Evolutionary conservation across 1,140 invertebrate genomes (phyloP), one percentile per base, ranked within the genome.

Genomic region (Drosophila varians): DNA sequence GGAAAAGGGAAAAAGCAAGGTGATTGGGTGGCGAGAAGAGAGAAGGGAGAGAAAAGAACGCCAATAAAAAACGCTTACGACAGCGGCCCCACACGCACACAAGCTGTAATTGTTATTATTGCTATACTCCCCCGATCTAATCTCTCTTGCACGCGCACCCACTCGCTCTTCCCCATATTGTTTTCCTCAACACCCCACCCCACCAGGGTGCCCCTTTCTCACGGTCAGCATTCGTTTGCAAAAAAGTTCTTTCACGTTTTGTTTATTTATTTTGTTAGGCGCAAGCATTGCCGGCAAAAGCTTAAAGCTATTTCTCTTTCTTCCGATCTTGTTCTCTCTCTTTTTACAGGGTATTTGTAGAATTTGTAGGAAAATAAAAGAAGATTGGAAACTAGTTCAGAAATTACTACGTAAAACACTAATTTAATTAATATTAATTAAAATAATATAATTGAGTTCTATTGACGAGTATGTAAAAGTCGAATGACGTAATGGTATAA

Each of bases 231-330:
- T 53, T 73, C 62, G 62, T 71, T 86, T 70, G 82, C 82, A 51
- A 87, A 86, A 86, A 86, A 86, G 82, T 86, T 86, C 82, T 86
- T 86, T 87, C 82, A 82, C 82, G 80, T 73, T 86, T 86, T 86
- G 80, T 86, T 86, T 86, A 86, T 86, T 86, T 86, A 86, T 86
- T 86, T 84, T 84, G 66, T 84, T 84, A 83, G 74, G 69, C 73
- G 46, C 46, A 28, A 28, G 60, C 76, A 43, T 40, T 53, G 60
- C 49, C 69, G 64, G 38, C 73, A 66, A 69, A 54, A 72, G 69
- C 69, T 72, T 14, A 54, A 72, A 72, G 69, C 69, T n/a, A n/a
- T 72, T 14, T 25, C 40, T 38, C 19, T 31, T 28, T n/a, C 8
- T 36, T n/a, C 23, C 18, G 11, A 19, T 52, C 11, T 23, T 6